These are phyloP conservation scores for Bradypus variegatus DNA, from an alignment of 2,797 vertebrate genomes.

Conservation along the genomic window DNA sequence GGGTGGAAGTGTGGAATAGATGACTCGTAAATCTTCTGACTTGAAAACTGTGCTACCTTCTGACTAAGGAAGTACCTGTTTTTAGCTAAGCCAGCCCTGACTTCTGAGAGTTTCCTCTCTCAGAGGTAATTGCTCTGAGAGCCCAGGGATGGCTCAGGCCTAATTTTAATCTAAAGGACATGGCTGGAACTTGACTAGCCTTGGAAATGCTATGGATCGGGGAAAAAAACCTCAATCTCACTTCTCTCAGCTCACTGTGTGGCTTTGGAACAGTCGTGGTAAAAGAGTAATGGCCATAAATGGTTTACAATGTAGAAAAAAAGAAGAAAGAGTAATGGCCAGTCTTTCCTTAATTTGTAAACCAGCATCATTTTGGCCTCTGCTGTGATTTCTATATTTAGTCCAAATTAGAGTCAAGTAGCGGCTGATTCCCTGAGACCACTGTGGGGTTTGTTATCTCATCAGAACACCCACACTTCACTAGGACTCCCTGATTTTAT, in stretches of 20 bases:
- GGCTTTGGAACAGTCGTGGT: neutral
- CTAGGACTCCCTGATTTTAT: neutral
- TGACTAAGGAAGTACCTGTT: neutral
- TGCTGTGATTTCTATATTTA: neutral
- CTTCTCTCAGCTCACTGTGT: neutral
- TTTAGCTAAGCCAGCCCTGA: neutral
- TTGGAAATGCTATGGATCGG: neutral
- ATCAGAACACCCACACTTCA: too few relatives aligned
- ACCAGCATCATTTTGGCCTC: neutral
- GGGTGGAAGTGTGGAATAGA: neutral
- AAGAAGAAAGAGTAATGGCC: neutral
- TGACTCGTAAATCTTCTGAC: neutral
- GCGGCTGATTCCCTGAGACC: neutral
- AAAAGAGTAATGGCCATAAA: neutral
- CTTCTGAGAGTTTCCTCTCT: neutral
- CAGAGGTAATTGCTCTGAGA: neutral
- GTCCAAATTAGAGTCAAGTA: neutral
- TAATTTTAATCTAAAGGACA: neutral
- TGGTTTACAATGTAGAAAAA: too few relatives aligned
- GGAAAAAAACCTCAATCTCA: neutral
- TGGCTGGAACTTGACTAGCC: neutral
- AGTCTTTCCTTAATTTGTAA: neutral
- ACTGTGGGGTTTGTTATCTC: neutral
- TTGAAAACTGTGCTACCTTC: neutral
- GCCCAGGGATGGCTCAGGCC: neutral